Evolutionary conservation across 1,140 invertebrate genomes (phyloP).

Genomic region (Galendromus occidentalis): DNA sequence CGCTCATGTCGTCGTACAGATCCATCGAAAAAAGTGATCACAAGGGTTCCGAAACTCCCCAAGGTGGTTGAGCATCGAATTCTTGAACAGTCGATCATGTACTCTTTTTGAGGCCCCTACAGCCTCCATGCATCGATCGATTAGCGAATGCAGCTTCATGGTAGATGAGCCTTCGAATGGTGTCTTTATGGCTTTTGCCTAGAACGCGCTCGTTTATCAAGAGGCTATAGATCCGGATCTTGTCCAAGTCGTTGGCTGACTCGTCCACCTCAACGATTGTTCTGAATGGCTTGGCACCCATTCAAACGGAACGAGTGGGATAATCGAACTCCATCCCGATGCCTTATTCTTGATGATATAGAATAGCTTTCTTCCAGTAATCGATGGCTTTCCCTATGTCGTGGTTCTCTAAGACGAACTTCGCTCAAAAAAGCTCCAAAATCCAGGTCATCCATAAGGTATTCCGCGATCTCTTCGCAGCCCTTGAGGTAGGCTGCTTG

Average conservation of each 20-base stretch:
- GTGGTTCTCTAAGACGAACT: constrained; percentile 54
- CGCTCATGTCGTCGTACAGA: constrained; percentile 30
- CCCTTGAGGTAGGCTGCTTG: constrained; percentile 74
- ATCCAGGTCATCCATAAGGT: constrained; percentile 40
- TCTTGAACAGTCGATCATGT: constrained; percentile 52
- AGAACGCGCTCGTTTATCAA: constrained; percentile 60
- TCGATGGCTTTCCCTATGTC: constrained; percentile 35
- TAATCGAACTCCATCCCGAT: constrained; percentile 25
- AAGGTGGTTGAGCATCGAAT: constrained; percentile 48
- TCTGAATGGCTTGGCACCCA: constrained; percentile 45
- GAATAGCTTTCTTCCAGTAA: constrained; percentile 40
- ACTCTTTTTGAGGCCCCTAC: constrained; percentile 62
- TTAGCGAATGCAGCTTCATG: constrained; percentile 69
- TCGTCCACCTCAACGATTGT: constrained; percentile 46
- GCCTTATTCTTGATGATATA: constrained; percentile 21
- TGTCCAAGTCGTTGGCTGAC: constrained; percentile 50
- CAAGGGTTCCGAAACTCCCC: constrained; percentile 49
- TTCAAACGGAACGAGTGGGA: constrained; percentile 38
- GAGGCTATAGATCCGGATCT: constrained; percentile 55
- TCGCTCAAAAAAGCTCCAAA: constrained; percentile 63
- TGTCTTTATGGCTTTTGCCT: constrained; percentile 58
- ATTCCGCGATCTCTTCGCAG: constrained; percentile 54
- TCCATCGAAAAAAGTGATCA: constrained; percentile 50
- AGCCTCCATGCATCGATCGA: constrained; percentile 54
- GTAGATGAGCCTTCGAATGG: constrained; percentile 48